A percentile compares a stretch with the other conserved stretches of the same genome.
phyloP scores from a whole-genome alignment of 2,797 vertebrate species.

The Chelidonichthys spinosus region DNA sequence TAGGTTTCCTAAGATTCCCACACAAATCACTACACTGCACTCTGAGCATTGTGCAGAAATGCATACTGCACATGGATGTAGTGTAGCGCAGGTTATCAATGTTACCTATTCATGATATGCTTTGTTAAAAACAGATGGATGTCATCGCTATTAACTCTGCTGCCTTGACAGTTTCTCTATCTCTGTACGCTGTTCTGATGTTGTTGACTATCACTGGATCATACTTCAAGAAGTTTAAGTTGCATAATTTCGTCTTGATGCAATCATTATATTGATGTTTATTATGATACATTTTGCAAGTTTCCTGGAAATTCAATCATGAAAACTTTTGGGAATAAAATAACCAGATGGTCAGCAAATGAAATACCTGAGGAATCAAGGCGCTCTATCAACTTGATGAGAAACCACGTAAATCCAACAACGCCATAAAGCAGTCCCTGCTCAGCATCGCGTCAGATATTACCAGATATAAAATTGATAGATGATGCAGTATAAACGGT shows the following conservation, averaged over 20 bases:
- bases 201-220: not conserved
- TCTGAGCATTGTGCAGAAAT: slow-evolving; percentile 33
- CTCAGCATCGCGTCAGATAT: not conserved
- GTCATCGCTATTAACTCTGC: slow-evolving; percentile 8
- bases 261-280: not conserved
- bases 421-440: not conserved
- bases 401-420: not conserved
- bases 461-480: not conserved
- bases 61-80: slow-evolving; percentile 31
- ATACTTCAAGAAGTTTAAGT: not conserved
- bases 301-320: not conserved
- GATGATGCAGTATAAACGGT: not conserved
- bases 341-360: not conserved
- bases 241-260: not conserved
- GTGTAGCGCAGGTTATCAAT: not conserved
- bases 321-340: not conserved
- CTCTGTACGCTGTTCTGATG: not conserved
- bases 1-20: slow-evolving; percentile 59
- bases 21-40: slow-evolving; percentile 61
- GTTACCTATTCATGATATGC: slow-evolving; percentile 19
- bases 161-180: slow-evolving; percentile 7
- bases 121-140: slow-evolving; percentile 24
- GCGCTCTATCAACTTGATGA: not conserved
- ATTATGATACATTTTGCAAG: not conserved
- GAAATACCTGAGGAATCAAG: not conserved